phyloP scores from a whole-genome alignment of 2,797 vertebrate species.

The Muscicapa striata region DNA sequence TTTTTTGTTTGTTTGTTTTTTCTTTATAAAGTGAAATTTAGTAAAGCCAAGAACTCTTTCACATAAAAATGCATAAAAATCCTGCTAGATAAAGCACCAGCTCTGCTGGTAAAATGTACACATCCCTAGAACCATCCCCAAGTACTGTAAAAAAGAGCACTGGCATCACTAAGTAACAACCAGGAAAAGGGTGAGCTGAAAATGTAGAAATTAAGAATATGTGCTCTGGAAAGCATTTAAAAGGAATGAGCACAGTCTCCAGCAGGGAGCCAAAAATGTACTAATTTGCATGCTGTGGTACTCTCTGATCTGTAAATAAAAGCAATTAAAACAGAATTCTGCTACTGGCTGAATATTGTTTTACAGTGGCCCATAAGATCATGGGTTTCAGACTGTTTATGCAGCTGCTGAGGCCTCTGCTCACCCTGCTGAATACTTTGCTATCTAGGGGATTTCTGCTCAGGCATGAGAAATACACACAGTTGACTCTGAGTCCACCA shows the following conservation, averaged over 20 bases:
- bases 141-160: not conserved
- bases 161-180: not conserved
- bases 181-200: not conserved
- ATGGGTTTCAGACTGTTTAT: not conserved
- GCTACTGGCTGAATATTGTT: not conserved
- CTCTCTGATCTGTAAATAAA: conserved; percentile 22
- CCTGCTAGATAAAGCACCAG: not conserved
- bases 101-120: not conserved
- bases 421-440: not conserved
- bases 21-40: not conserved
- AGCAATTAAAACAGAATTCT: conserved; percentile 1
- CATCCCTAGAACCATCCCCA: not conserved
- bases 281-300: not conserved
- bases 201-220: not conserved
- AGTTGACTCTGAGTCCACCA: not conserved
- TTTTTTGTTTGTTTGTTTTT: not conserved
- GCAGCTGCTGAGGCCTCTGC: not conserved
- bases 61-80: not conserved
- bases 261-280: not conserved
- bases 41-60: not conserved
- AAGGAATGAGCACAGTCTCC: not conserved
- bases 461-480: not conserved
- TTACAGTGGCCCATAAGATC: not conserved
- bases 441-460: not conserved
- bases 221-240: not conserved